Conservation (phyloP, 2,113 vertebrate species). For the Calyptomena viridis region DNA sequence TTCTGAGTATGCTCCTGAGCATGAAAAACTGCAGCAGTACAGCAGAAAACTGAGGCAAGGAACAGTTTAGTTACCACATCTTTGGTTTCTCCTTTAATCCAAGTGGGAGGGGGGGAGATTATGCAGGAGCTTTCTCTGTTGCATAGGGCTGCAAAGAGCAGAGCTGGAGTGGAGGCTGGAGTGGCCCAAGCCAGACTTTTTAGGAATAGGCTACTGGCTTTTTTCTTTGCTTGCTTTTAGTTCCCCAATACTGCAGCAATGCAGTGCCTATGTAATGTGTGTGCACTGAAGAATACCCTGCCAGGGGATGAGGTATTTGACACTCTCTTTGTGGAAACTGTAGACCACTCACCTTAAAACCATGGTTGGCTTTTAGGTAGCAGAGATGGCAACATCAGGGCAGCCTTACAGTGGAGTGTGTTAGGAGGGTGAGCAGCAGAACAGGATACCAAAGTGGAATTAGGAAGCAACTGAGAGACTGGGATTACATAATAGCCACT, state of each 20-base stretch:
- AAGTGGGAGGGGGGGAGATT: background rate
- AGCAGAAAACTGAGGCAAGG: background rate
- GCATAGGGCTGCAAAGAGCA: background rate
- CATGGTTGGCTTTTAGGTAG: background rate
- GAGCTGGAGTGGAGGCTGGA: background rate
- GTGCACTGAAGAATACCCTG: background rate
- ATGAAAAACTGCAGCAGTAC: background rate
- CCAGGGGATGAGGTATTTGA: background rate
- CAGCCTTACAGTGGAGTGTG: accelerated
- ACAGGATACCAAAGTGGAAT: background rate
- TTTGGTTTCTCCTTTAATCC: background rate
- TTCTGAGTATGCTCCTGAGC: background rate
- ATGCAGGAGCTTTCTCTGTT: background rate
- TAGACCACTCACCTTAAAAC: background rate
- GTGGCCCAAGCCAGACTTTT: background rate
- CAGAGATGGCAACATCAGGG: background rate
- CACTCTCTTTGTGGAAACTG: background rate
- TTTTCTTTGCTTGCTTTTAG: background rate
- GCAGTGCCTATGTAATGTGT: accelerated
- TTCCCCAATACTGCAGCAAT: background rate
- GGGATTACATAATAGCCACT: background rate
- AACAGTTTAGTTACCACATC: background rate
- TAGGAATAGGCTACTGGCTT: background rate
- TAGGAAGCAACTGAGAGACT: background rate
- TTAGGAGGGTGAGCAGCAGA: background rate